phyloP scores from a whole-genome alignment of 2,888 invertebrate genomes.

The Mellilla xanthometata region DNA sequence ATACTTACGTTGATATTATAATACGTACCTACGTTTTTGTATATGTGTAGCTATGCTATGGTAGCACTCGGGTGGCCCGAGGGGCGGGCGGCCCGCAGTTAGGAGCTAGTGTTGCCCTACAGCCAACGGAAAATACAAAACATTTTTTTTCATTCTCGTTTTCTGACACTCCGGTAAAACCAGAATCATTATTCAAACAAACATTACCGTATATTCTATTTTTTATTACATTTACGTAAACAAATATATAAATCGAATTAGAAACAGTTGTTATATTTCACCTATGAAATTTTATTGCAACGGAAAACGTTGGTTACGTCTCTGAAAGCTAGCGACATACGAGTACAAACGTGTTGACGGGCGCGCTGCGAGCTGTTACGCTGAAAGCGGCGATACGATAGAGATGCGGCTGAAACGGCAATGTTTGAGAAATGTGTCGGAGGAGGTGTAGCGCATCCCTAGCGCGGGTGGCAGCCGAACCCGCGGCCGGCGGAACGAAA shows the following conservation, averaged over 20 bases:
- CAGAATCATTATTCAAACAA: neutral
- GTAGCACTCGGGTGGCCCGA: slow-evolving; percentile 29
- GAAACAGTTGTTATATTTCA: slow-evolving; percentile 1
- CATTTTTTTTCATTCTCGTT: neutral
- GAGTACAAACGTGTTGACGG: neutral
- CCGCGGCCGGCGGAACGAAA: slow-evolving; percentile 9
- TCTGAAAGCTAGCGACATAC: neutral
- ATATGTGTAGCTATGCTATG: slow-evolving; percentile 26
- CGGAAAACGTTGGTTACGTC: neutral
- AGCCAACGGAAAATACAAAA: neutral
- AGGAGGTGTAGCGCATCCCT: slow-evolving; percentile 32
- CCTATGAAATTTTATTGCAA: neutral
- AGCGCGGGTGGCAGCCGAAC: slow-evolving; percentile 11
- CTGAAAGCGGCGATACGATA: neutral
- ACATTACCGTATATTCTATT: slow-evolving; percentile 1
- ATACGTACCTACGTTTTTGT: slow-evolving; percentile 19
- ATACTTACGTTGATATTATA: slow-evolving; percentile 12
- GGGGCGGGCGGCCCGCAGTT: slow-evolving; percentile 31
- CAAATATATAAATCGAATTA: slow-evolving; percentile 1
- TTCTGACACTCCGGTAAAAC: too few species aligned
- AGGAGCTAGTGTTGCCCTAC: slow-evolving; percentile 26
- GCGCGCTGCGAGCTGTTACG: too few species aligned
- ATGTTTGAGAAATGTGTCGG: neutral
- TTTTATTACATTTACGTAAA: slow-evolving; percentile 3
- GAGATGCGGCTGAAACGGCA: neutral